Evolutionary conservation across 2,888 invertebrate species (phyloP).

Genomic region (Hirtodrosophila duncani): DNA sequence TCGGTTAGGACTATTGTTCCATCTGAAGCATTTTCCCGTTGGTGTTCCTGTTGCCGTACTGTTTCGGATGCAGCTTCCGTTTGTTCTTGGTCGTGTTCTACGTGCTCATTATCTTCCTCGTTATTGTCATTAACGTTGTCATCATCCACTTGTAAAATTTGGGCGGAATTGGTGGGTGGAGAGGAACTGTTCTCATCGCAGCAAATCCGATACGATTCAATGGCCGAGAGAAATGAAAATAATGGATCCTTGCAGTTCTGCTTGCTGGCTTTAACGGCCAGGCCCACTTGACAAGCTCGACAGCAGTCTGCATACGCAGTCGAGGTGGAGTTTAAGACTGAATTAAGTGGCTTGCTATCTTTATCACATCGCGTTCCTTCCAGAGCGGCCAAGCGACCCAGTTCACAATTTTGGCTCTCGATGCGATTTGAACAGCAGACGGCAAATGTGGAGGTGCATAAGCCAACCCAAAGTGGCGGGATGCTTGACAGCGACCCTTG

Average conservation of each 20-base stretch:
- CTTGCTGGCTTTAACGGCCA: conserved; percentile 80
- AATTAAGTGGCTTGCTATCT: too few species aligned
- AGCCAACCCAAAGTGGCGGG: conserved; percentile 80
- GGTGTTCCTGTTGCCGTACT: not conserved
- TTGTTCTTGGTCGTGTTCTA: not conserved
- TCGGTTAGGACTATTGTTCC: conserved; percentile 59
- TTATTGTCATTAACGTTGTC: not conserved
- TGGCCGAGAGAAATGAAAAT: conserved; percentile 77
- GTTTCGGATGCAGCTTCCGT: conserved; percentile 4
- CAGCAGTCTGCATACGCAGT: conserved; percentile 81
- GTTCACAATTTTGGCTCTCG: conserved; percentile 76
- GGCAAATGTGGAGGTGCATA: conserved; percentile 82
- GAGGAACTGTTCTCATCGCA: conserved; percentile 77
- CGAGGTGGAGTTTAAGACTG: conserved; percentile 62
- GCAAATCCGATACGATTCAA: conserved; percentile 82
- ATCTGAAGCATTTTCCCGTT: conserved; percentile 19
- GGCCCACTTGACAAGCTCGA: conserved; percentile 82
- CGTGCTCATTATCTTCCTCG: not conserved
- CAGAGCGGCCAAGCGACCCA: conserved; percentile 72
- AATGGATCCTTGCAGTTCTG: conserved; percentile 80
- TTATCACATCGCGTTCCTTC: conserved; percentile 70
- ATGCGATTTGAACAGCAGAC: conserved; percentile 82
- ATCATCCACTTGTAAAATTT: conserved; percentile 2
- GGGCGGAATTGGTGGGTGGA: not conserved
- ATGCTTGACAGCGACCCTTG: conserved; percentile 80